Evolutionary conservation across 2,797 vertebrate species (phyloP).

Genomic region (Toxotes lorentzi): DNA sequence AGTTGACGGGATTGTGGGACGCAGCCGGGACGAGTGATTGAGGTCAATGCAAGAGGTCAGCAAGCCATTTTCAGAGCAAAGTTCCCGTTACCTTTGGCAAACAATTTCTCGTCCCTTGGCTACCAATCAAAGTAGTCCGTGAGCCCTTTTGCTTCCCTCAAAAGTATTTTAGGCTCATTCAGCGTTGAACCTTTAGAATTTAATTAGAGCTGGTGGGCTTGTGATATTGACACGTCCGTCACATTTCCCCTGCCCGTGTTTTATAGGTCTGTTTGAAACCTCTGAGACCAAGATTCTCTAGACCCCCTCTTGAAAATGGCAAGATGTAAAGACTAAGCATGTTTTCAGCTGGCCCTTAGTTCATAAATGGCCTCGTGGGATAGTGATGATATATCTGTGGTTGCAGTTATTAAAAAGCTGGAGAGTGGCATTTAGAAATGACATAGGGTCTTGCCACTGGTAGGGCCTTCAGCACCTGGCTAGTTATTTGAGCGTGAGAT

Average conservation of each 20-base stretch:
- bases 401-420: constrained; percentile 75
- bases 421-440: constrained; percentile 73
- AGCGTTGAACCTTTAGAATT: constrained; percentile 54
- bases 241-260: constrained; percentile 50
- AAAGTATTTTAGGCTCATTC: constrained; percentile 52
- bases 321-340: constrained; percentile 54
- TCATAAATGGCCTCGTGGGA: constrained; percentile 75
- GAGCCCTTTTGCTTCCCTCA: constrained; percentile 49
- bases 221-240: constrained; percentile 67
- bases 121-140: constrained; percentile 72
- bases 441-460: constrained; percentile 64
- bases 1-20: constrained; percentile 55
- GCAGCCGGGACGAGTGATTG: constrained; percentile 66
- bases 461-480: constrained; percentile 60
- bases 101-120: constrained; percentile 74
- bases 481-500: constrained; percentile 56
- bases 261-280: constrained; percentile 54
- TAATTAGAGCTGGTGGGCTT: constrained; percentile 67
- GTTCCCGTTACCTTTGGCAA: constrained; percentile 75
- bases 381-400: constrained; percentile 53
- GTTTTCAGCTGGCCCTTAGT: constrained; percentile 62
- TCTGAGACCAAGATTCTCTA: constrained; percentile 39
- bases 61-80: constrained; percentile 71
- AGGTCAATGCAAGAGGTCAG: constrained; percentile 78
- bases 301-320: constrained; percentile 46